Percentiles rank a stretch among this genome's conserved stretches.
These are phyloP conservation scores for Automeris io DNA, from an alignment of 2,888 invertebrate species.

Conservation along the genomic window DNA sequence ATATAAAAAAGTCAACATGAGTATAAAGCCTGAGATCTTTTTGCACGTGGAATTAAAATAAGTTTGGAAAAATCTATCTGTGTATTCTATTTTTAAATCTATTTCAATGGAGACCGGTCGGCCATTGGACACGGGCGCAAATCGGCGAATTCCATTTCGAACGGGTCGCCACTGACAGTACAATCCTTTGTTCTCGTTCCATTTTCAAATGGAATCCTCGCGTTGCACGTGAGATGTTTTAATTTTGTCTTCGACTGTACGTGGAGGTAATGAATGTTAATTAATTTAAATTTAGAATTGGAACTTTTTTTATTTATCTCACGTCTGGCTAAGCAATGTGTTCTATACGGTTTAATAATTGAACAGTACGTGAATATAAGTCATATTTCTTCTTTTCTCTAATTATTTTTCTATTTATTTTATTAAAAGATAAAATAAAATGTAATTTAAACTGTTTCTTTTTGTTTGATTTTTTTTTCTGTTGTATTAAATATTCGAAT, in stretches of 20 bases:
- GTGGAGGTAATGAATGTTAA: conserved; percentile 32
- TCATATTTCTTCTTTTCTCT: no score
- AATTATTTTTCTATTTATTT: no score
- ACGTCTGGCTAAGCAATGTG: not conserved
- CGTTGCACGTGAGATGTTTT: conserved; percentile 24
- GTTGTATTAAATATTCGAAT: no score
- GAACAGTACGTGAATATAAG: not conserved
- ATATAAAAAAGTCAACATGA: no score
- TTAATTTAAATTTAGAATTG: conserved; percentile 26
- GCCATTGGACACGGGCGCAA: conserved; percentile 34
- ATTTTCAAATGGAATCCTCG: conserved; percentile 19
- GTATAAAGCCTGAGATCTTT: not conserved
- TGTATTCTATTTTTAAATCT: conserved; percentile 33
- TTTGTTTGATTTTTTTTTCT: no score
- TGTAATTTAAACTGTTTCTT: no score
- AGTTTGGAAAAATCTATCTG: not conserved
- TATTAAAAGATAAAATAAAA: no score
- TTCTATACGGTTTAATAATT: no score
- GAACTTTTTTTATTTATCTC: conserved; percentile 6
- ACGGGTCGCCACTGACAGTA: conserved; percentile 64
- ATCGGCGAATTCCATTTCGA: conserved; percentile 60
- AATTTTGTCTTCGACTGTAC: conserved; percentile 24
- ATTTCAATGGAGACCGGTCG: conserved; percentile 35
- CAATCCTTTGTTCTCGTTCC: conserved; percentile 55
- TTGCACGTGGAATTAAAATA: not conserved